Percentiles rank a stretch among this genome's conserved stretches.
Evolutionary conservation across 2,797 vertebrate species (phyloP).

Genomic region (Chaenodraco wilsoni): DNA sequence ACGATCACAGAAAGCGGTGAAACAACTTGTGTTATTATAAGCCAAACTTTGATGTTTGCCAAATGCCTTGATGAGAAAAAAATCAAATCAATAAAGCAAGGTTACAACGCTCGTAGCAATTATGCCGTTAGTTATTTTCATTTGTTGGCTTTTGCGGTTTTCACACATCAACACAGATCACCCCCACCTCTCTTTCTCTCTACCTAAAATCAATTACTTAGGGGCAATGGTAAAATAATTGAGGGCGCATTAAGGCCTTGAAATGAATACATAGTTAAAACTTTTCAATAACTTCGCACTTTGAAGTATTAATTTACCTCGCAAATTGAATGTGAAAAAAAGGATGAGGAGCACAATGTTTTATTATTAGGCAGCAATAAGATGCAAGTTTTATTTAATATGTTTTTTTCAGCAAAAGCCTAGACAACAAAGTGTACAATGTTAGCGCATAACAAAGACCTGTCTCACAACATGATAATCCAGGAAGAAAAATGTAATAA

Average conservation of each 20-base stretch:
- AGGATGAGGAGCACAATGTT: slow-evolving; percentile 28
- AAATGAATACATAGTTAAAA: slow-evolving; percentile 67
- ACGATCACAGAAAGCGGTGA: slow-evolving; percentile 46
- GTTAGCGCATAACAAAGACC: slow-evolving; percentile 18
- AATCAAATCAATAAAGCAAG: slow-evolving; percentile 67
- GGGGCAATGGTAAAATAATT: slow-evolving; percentile 72
- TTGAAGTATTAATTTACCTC: slow-evolving; percentile 53
- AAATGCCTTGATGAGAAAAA: slow-evolving; percentile 44
- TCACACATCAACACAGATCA: slow-evolving; percentile 50
- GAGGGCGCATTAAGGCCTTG: slow-evolving; percentile 70
- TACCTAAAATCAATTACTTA: slow-evolving; percentile 74
- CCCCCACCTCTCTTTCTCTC: slow-evolving; percentile 53
- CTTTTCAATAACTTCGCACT: slow-evolving; percentile 55
- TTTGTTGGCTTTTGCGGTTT: slow-evolving; percentile 62
- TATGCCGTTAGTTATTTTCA: slow-evolving; percentile 70
- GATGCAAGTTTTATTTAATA: slow-evolving; percentile 51
- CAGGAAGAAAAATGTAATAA: slow-evolving; percentile 19
- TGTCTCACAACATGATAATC: slow-evolving; percentile 35
- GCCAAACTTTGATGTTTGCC: slow-evolving; percentile 58
- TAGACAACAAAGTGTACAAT: slow-evolving; percentile 42
- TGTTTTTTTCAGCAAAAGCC: slow-evolving; percentile 21
- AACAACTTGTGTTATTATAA: slow-evolving; percentile 54
- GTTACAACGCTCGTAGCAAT: slow-evolving; percentile 65
- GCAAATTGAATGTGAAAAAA: slow-evolving; percentile 45
- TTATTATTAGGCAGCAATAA: slow-evolving; percentile 39